These are phyloP conservation scores for Rutilus rutilus DNA, from an alignment of 2,113 vertebrate genomes.

Conservation along the genomic window DNA sequence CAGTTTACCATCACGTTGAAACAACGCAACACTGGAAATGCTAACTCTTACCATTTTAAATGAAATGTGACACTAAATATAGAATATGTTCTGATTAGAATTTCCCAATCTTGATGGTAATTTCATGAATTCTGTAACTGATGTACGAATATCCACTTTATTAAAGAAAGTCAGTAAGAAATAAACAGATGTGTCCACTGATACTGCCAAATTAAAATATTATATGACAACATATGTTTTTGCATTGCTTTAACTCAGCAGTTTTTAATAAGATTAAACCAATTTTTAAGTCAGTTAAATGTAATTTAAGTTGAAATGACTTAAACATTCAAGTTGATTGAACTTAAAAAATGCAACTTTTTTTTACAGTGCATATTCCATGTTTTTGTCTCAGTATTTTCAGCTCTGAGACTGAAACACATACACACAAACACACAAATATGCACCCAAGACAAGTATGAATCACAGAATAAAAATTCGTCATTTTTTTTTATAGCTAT, in stretches of 20 bases:
- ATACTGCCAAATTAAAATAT: too few relatives aligned
- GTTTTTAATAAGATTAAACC: too few relatives aligned
- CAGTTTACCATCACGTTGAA: constrained; percentile 15
- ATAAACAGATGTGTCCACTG: too few relatives aligned
- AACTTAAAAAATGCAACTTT: too few relatives aligned
- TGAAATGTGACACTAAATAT: background rate
- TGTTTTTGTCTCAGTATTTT: background rate
- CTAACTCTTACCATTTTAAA: background rate
- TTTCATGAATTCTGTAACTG: background rate
- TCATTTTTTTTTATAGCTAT: background rate
- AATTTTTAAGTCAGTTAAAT: too few relatives aligned
- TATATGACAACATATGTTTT: too few relatives aligned
- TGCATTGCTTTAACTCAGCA: too few relatives aligned
- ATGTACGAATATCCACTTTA: background rate
- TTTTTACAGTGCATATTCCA: background rate
- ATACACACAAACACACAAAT: background rate
- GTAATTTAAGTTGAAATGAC: too few relatives aligned
- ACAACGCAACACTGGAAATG: background rate
- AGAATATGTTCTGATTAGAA: background rate
- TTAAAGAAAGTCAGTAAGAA: background rate
- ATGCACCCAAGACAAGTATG: background rate
- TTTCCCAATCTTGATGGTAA: background rate
- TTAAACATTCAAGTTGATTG: too few relatives aligned
- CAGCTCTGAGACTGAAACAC: background rate
- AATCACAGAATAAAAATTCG: background rate